Percentiles rank a stretch among this genome's conserved stretches.
Evolutionary conservation across 1,140 invertebrate species (phyloP).

Genomic region (Temnothorax nylanderi): DNA sequence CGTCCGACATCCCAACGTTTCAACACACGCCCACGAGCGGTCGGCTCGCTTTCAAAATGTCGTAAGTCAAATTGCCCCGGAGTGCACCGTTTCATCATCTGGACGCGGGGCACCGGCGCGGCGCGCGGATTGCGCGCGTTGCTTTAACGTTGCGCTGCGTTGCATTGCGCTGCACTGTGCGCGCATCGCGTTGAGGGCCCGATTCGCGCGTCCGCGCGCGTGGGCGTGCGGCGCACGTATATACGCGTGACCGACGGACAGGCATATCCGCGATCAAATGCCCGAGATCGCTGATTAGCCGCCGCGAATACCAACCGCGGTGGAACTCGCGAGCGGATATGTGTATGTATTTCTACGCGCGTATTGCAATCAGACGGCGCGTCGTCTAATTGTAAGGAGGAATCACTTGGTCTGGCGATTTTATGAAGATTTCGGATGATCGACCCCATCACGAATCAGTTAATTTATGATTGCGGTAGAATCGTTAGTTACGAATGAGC

Average conservation of each 20-base stretch:
- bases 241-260: slow-evolving; percentile 44
- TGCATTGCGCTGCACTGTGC: neutral
- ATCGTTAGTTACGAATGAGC: neutral
- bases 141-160: neutral
- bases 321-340: neutral
- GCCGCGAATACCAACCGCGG: neutral
- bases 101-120: slow-evolving; percentile 64
- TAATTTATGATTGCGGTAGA: neutral
- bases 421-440: too few relatives aligned
- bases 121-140: neutral
- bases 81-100: slow-evolving; percentile 82
- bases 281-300: slow-evolving; percentile 54
- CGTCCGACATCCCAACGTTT: slow-evolving; percentile 83
- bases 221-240: slow-evolving; percentile 17
- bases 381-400: neutral
- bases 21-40: slow-evolving; percentile 84
- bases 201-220: slow-evolving; percentile 7
- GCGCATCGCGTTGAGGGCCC: neutral
- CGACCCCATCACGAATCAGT: too few relatives aligned
- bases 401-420: neutral
- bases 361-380: neutral
- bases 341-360: neutral
- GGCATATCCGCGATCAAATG: slow-evolving; percentile 55
- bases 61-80: slow-evolving; percentile 83
- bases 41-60: slow-evolving; percentile 84